Percentiles rank a stretch among this genome's conserved stretches.
These are phyloP conservation scores for Hypothenemus hampei DNA, from an alignment of 1,140 invertebrate genomes.

Conservation along the genomic window DNA sequence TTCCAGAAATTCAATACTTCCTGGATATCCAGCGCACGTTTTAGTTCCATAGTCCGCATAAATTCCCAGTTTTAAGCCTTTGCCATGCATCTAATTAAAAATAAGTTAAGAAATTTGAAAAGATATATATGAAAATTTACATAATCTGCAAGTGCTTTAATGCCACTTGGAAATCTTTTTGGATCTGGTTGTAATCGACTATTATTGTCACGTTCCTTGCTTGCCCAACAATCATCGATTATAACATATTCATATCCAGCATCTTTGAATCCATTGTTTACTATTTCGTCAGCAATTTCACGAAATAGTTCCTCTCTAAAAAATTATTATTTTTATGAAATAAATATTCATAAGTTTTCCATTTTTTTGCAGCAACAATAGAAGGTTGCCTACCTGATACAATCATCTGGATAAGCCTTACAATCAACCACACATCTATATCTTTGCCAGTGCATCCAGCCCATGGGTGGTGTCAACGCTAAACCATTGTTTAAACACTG, in stretches of 20 bases:
- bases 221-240: constrained; percentile 87
- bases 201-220: constrained; percentile 58
- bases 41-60: constrained; percentile 82
- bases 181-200: constrained; percentile 68
- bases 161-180: constrained; percentile 75
- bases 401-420: constrained; percentile 60
- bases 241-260: constrained; percentile 82
- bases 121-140: constrained; percentile 52
- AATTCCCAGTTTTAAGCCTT: constrained; percentile 81
- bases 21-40: constrained; percentile 83
- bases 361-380: background rate
- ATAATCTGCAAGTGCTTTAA: constrained; percentile 75
- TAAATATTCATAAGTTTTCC: background rate
- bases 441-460: constrained; percentile 73
- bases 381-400: constrained; percentile 50
- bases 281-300: constrained; percentile 73
- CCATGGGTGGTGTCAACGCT: constrained; percentile 64
- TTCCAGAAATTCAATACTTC: constrained; percentile 67
- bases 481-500: constrained; percentile 54
- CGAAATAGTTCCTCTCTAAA: constrained; percentile 74
- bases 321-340: constrained; percentile 3
- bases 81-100: constrained; percentile 62
- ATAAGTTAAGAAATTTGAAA: background rate
- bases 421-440: constrained; percentile 70
- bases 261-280: constrained; percentile 70